Evolutionary conservation across 2,888 invertebrate species (phyloP), one percentile per base, ranked within the genome.

Genomic region (Augiades crinisus): DNA sequence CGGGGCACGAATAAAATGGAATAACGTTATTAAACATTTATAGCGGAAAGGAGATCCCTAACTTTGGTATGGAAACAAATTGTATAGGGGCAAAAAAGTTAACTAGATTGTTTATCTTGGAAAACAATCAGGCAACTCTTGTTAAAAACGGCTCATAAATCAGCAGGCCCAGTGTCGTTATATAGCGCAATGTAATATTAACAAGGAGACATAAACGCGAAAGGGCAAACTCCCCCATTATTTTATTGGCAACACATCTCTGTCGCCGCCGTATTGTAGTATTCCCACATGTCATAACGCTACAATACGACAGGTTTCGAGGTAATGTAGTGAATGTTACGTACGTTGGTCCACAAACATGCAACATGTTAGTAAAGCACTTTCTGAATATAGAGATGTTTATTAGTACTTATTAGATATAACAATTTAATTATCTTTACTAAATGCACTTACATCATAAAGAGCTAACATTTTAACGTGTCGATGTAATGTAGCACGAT

Each of bases 1-100:
- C 10, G n/a, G 24, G 12, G 27, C 50, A 30, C 34, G 27, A 33
- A 41, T 36, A 36, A 41, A 50, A 19, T 50, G 43, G 36, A 50
- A 50, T 43, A 50, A 44, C 27, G 10, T 43, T 50, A 50, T 50
- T 50, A 50, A 50, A 50, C 36, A 50, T 50, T 27, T 50, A 49
- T 49, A 49, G 40, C 43, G 50, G n/a, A 5, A 34, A 36, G 36
- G 30, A 50, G 43, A 43, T 44, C 30, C 36, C 30, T n/a, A 45
- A 36, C 50, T 43, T 27, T 34, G 12, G 50, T 8, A 24, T 6
- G 34, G 37, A 21, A 43, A 50, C 43, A 50, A 50, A 43, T 44
- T 44, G 50, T 44, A 44, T 24, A 14, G 21, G 50, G 27, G 34
- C 45, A 24, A 43, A 50, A 40, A 50, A 50, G 50, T 50, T 50